Evolutionary conservation across 2,113 vertebrate species (phyloP), one percentile per base, ranked within the genome.

Genomic region (Natator depressus): DNA sequence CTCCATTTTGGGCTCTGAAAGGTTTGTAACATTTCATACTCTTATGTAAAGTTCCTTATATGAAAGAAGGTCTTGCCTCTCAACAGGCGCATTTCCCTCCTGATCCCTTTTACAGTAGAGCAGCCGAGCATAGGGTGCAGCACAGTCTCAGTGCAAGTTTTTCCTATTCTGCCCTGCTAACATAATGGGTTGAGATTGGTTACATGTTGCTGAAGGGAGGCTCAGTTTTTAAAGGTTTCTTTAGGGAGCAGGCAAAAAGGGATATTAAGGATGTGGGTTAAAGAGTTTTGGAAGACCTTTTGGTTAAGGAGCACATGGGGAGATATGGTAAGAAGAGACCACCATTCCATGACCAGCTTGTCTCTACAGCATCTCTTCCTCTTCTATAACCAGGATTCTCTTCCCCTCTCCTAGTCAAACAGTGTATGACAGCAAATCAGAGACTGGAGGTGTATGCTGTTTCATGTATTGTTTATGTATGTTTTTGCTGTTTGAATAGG

Each of bases 391-490:
- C 47, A 10, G 38, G 87, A 3, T 0, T 6, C 5, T 85, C 49
- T 42, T 50, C 79, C 31, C 11, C 47, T 87, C 6, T 9, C 42
- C 10, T 4, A 29, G 86, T 89, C 80, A 94, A 85, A 96, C 81
- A 75, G 42, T 25, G 86, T 31, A 38, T 84, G 90, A 31, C 53
- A 87, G 54, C 92, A 97, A 96, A 93, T 95, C 81, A 93, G 85
- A 97, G 79, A 54, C 35, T 89, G 12, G 12, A 87, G 89, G 27
- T 29, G 7, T 2, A 7, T 84, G 81, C 27, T 4, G 85, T 57
- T 50, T 90, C 24, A 24, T 59, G 46, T 1, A 5, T 75, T 85
- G 62, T 93, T 62, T 57, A 6, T 88, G 25, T 78, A 2, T 53
- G 46, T 24, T 94, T 87, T 80, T 96, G 38, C 38, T 95, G 83